A percentile compares a stretch with the other conserved stretches of the same genome.
Evolutionary conservation across 2,113 vertebrate species (phyloP).

Genomic region (Coreoperca whiteheadi): DNA sequence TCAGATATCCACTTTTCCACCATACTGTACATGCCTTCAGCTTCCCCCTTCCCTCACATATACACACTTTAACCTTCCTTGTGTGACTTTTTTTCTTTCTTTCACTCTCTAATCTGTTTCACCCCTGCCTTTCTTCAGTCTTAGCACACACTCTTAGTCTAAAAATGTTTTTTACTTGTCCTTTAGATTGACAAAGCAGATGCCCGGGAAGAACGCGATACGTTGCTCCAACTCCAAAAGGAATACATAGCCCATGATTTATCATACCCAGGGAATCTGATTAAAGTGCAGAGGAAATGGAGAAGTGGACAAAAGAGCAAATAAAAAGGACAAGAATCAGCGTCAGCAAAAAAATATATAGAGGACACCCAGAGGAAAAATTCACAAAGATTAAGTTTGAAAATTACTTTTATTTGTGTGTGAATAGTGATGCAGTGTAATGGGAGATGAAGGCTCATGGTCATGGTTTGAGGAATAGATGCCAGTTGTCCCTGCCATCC

Average conservation of each 20-base stretch:
- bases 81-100: conserved; percentile 52
- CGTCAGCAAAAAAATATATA: conserved; percentile 46
- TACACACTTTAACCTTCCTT: conserved; percentile 71
- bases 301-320: conserved; percentile 63
- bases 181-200: conserved; percentile 75
- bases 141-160: conserved; percentile 45
- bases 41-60: conserved; percentile 17
- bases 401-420: conserved; percentile 44
- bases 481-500: conserved; percentile 80
- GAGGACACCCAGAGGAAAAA: conserved; percentile 59
- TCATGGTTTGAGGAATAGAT: conserved; percentile 74
- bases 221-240: conserved; percentile 53
- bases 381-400: conserved; percentile 51
- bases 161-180: conserved; percentile 63
- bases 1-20: conserved; percentile 64
- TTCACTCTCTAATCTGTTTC: conserved; percentile 61
- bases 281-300: conserved; percentile 53
- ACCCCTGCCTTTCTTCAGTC: conserved; percentile 62
- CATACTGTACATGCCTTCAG: conserved; percentile 50
- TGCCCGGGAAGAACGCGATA: conserved; percentile 53
- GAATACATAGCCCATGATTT: conserved; percentile 59
- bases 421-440: conserved; percentile 55
- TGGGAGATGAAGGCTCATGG: conserved; percentile 66
- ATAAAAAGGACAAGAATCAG: conserved; percentile 51
- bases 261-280: conserved; percentile 61